Evolutionary conservation across 2,797 vertebrate genomes (phyloP).

Genomic region (Caiman crocodilus): DNA sequence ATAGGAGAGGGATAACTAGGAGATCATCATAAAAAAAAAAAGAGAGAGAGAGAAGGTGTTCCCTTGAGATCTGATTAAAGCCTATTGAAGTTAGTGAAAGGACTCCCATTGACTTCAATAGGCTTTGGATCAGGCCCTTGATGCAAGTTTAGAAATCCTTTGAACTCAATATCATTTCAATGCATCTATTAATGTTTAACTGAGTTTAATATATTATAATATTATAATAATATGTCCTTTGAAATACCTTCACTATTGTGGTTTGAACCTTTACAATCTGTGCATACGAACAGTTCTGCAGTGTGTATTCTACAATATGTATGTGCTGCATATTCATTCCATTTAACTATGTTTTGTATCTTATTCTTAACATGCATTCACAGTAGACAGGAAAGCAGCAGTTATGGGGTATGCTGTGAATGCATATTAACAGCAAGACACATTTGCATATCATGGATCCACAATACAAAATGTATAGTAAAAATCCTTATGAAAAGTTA

Average conservation of each 20-base stretch:
- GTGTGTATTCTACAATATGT: background rate
- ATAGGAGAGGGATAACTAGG: background rate
- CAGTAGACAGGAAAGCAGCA: constrained; percentile 76
- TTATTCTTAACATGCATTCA: constrained; percentile 74
- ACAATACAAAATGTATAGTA: constrained; percentile 67
- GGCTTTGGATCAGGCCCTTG: constrained; percentile 11
- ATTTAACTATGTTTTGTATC: constrained; percentile 59
- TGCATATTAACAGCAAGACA: constrained; percentile 76
- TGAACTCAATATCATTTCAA: constrained; percentile 4
- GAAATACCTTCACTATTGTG: background rate
- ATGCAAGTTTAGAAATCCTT: constrained; percentile 8
- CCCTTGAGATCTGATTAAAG: rapidly evolving
- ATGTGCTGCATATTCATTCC: constrained; percentile 7
- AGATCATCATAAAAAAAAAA: background rate
- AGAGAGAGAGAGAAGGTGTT: background rate
- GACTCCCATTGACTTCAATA: background rate
- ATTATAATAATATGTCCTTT: background rate
- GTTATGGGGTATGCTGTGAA: constrained; percentile 65
- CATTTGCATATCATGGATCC: constrained; percentile 79
- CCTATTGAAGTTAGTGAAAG: background rate
- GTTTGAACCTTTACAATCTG: background rate
- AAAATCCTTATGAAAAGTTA: constrained; percentile 77
- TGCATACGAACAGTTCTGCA: background rate
- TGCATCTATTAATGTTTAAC: background rate
- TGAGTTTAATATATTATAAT: background rate